Evolutionary conservation across 2,797 vertebrate species (phyloP).

Genomic region (Lepus oiostolus): DNA sequence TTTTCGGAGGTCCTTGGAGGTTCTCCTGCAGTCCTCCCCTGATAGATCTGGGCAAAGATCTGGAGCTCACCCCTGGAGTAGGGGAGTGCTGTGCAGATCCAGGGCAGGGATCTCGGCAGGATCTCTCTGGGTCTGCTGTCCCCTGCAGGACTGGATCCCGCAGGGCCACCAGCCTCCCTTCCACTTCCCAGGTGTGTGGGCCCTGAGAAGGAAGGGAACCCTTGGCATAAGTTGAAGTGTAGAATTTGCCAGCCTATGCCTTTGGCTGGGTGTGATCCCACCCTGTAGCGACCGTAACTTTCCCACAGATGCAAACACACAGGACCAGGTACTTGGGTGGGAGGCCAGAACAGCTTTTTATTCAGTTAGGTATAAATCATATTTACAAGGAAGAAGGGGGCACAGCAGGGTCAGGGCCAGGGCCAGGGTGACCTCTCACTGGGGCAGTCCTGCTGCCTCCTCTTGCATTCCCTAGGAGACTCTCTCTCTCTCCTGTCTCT

Average conservation of each 20-base stretch:
- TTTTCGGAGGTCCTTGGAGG: background rate
- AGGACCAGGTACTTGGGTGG: background rate
- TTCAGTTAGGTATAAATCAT: constrained; percentile 57
- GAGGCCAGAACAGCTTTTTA: constrained; percentile 57
- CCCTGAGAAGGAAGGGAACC: background rate
- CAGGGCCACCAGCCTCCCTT: background rate
- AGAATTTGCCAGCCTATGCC: background rate
- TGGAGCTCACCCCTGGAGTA: background rate
- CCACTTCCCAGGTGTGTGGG: background rate
- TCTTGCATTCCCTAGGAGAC: background rate
- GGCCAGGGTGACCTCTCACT: constrained; percentile 25
- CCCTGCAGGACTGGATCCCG: too few species aligned
- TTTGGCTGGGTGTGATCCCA: background rate
- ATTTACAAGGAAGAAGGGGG: constrained; percentile 38
- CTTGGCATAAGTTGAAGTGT: background rate
- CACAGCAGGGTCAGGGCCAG: constrained; percentile 43
- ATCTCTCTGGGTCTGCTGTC: background rate
- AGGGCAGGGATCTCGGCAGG: background rate
- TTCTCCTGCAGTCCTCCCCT: background rate
- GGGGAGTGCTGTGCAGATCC: background rate
- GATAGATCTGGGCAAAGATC: background rate
- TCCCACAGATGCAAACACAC: background rate
- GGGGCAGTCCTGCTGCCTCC: constrained; percentile 76
- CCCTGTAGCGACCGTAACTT: background rate
- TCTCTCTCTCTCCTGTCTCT: background rate